A percentile compares a stretch with the other conserved stretches of the same genome.
phyloP scores from a whole-genome alignment of 2,797 vertebrate genomes.

The Sebastes minor region DNA sequence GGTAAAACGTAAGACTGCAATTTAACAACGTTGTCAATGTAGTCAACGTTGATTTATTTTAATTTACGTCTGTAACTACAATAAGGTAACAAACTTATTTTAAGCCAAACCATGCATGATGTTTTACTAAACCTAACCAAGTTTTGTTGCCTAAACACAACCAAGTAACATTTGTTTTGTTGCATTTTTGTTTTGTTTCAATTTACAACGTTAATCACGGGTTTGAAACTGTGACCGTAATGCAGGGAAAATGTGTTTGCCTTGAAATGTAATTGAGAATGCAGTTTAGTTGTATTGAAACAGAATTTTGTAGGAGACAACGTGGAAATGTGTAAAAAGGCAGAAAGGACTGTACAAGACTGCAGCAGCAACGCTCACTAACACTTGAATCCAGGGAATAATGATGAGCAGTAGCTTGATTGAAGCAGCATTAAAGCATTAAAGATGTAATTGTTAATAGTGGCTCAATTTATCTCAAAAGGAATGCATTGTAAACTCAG shows the following conservation, averaged over 20 bases:
- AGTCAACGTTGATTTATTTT: no score
- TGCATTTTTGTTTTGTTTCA: not conserved
- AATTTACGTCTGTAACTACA: no score
- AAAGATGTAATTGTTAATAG: conserved; percentile 44
- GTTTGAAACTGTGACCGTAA: not conserved
- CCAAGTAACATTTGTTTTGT: not conserved
- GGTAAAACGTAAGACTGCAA: not conserved
- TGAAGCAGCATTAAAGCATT: conserved; percentile 23
- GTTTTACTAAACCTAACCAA: no score
- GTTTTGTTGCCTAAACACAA: not conserved
- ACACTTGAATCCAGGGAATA: conserved; percentile 23
- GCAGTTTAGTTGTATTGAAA: no score
- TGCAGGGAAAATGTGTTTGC: not conserved
- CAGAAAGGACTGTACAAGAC: not conserved
- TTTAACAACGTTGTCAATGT: no score
- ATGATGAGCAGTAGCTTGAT: conserved; percentile 27
- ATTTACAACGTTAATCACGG: not conserved
- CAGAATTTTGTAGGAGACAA: not conserved
- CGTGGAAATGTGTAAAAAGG: not conserved
- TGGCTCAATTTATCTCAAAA: conserved; percentile 29
- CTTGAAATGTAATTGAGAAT: not conserved
- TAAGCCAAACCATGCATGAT: no score
- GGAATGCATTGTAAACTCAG: conserved; percentile 17
- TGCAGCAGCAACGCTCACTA: not conserved
- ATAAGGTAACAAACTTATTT: no score